phyloP scores from a whole-genome alignment of 1,140 invertebrate species.

The Anoplolepis gracilipes region DNA sequence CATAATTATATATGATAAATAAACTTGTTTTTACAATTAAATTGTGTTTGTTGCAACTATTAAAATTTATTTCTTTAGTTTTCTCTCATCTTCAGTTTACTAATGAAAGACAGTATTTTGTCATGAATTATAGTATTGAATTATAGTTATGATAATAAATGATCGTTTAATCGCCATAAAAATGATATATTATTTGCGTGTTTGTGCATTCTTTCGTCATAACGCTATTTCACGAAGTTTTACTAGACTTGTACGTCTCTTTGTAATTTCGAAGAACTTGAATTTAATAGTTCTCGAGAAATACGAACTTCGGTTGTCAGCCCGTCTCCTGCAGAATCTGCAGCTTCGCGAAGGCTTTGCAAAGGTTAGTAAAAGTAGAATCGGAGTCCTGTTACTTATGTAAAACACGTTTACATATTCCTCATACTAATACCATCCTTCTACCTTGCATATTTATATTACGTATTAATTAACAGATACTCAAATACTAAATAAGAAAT shows the following conservation, averaged over 20 bases:
- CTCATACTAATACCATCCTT: background rate
- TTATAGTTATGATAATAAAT: background rate
- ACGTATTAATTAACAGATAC: background rate
- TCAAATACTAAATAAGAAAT: background rate
- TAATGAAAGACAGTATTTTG: background rate
- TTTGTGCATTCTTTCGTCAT: background rate
- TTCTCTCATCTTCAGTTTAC: background rate
- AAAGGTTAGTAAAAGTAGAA: conserved; percentile 22
- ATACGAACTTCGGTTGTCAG: conserved; percentile 20
- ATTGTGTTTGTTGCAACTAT: background rate
- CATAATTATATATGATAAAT: background rate
- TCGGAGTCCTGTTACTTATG: background rate
- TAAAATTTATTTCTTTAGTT: background rate
- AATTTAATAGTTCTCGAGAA: conserved; percentile 39
- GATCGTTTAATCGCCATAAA: conserved; percentile 13
- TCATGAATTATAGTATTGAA: background rate
- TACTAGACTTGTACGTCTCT: background rate
- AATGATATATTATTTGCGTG: background rate
- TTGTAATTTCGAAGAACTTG: conserved; percentile 4
- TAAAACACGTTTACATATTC: conserved; percentile 9
- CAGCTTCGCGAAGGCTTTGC: background rate
- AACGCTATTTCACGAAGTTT: background rate
- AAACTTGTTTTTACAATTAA: background rate
- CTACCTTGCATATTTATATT: background rate
- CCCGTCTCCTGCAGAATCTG: background rate